Conservation (phyloP, 2,113 vertebrate species). For the zebrafish (Danio rerio) region DNA sequence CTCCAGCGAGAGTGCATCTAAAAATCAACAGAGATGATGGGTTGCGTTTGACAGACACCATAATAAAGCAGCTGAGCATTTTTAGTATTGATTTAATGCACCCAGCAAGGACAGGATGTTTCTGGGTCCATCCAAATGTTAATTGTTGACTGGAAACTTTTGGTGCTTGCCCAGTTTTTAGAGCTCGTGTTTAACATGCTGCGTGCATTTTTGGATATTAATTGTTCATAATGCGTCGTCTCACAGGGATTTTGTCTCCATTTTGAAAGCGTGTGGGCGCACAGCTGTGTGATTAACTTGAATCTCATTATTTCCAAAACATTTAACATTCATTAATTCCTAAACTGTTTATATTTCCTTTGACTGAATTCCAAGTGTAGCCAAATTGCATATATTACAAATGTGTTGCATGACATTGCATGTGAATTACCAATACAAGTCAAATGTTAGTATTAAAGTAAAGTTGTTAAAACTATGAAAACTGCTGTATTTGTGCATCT, state of each 20-base stretch:
- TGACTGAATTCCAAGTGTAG: not conserved
- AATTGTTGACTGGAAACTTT: slow-evolving; percentile 4
- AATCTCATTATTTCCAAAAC: slow-evolving; percentile 40
- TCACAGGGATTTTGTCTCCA: slow-evolving; percentile 16
- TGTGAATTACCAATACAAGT: not conserved
- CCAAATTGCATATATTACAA: not conserved
- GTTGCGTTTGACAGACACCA: slow-evolving; percentile 9
- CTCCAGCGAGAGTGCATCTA: slow-evolving; percentile 24
- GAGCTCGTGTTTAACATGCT: slow-evolving; percentile 46
- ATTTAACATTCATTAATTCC: slow-evolving; percentile 38
- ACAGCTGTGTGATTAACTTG: slow-evolving; percentile 20
- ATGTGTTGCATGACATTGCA: not conserved
- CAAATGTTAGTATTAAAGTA: not conserved
- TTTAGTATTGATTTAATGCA: slow-evolving; percentile 39
- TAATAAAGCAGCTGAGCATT: slow-evolving; percentile 13
- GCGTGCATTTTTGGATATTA: slow-evolving; percentile 41
- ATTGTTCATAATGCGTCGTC: slow-evolving; percentile 11
- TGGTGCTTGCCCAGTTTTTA: not conserved
- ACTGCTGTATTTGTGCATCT: not conserved
- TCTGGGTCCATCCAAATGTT: not conserved
- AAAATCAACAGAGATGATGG: slow-evolving; percentile 15
- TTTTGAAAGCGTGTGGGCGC: slow-evolving; percentile 3
- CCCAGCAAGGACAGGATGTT: slow-evolving; percentile 24
- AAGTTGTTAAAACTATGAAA: not conserved
- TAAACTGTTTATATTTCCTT: not conserved